Base-by-base conservation (phyloP, 2,113 vertebrate species). In the Saguinus imperator region DNA sequence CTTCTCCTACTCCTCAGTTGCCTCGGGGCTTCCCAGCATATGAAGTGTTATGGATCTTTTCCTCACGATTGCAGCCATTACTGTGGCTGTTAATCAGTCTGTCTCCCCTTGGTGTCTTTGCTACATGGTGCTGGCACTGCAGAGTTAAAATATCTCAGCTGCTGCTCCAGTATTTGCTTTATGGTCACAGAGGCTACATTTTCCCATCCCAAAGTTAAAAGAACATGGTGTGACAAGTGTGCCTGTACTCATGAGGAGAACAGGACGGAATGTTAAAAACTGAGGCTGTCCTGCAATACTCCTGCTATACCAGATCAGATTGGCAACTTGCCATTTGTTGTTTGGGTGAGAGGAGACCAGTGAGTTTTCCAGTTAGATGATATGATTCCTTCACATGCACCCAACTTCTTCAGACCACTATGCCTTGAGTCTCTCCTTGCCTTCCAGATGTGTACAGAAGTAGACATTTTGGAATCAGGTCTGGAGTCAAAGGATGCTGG, bases 131-230 rank as follows among this genome's bases (percentile, higher is more conserved):
- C 13, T 87, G 73, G 61, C 80, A 89, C 55, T 81, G 50, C 35
- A 40, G 58, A 45, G 5, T 66, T 84, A 79, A 66, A 61, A 35
- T 35, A 90, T 81, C 80, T 92, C 66, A 76, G 76, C 64, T 50
- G 72, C 50, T 72, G 35, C 14, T 81, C 50, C 25, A 77, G 76
- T 10, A 35, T 92, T 95, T 95, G 93, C 40, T 88, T 96, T 91
- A 88, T 72, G 73, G 50, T 85, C 77, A 88, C 66, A 94, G 80
- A 92, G 82, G 81, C 32, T 52, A 50, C 85, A 90, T 94, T 95
- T 98, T 85, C 17, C 35, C 17, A 66, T 66, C 50, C 3, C 70
- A 84, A 68, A 77, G 27, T 77, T 88, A 94, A 82, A 27, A 91
- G 84, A 88, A 27, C 35, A 73, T n/a, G 12, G 7, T 55, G 8